A percentile compares a stretch with the other conserved stretches of the same genome.
These are phyloP conservation scores for Mirza zaza DNA, from an alignment of 2,113 vertebrate species.

Conservation along the genomic window DNA sequence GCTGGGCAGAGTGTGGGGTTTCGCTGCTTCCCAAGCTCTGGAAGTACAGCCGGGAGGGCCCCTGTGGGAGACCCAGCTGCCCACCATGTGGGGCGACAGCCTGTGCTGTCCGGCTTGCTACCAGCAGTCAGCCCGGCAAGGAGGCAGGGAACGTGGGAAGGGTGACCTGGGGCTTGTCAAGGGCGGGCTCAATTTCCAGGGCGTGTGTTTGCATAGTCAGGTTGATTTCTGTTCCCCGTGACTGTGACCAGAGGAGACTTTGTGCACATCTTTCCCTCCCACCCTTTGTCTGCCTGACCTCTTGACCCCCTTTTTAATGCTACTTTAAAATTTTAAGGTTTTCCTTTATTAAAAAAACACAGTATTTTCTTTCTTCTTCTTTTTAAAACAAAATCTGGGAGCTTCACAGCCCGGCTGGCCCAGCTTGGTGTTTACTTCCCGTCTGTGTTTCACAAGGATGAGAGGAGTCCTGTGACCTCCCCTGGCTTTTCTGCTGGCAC, in stretches of 20 bases:
- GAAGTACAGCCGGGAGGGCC: not conserved
- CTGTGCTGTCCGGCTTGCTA: not conserved
- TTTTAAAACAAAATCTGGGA: not conserved
- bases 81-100: fast-evolving
- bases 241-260: not conserved
- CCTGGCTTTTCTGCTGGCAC: not conserved
- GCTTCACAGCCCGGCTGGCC: not conserved
- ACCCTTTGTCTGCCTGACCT: not conserved
- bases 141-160: not conserved
- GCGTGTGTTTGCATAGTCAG: not conserved
- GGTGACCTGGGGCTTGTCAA: not conserved
- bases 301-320: not conserved
- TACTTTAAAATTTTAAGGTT: conserved; percentile 11
- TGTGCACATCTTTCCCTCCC: not conserved
- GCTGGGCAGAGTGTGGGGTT: not conserved
- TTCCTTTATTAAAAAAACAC: not conserved
- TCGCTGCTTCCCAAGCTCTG: not conserved
- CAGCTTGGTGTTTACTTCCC: not conserved
- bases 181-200: not conserved
- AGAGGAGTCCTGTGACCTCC: not conserved
- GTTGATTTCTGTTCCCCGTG: not conserved
- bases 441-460: conserved; percentile 48
- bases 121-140: not conserved
- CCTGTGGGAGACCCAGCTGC: not conserved
- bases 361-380: not conserved